These are phyloP conservation scores for Ectropis crepuscularia DNA, from an alignment of 2,888 invertebrate species.

Conservation along the genomic window DNA sequence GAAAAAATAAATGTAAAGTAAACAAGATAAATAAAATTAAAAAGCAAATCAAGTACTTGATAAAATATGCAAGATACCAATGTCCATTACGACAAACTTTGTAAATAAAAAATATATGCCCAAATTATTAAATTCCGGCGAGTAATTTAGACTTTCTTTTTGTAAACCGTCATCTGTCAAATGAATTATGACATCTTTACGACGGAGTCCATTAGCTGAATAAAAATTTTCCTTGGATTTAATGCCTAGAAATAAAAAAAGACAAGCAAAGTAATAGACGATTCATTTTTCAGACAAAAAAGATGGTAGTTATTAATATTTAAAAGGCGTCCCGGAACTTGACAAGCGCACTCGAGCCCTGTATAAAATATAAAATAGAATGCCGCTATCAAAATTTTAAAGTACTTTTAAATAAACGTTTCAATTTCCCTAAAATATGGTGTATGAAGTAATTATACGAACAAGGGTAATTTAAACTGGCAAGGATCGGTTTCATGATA, in stretches of 20 bases:
- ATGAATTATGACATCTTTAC: constrained; percentile 66
- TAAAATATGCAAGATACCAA: constrained; percentile 46
- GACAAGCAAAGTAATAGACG: constrained; percentile 36
- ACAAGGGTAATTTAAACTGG: not conserved
- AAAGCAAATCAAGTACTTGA: constrained; percentile 34
- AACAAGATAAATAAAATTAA: constrained; percentile 3
- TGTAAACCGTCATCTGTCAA: constrained; percentile 65
- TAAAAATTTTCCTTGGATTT: constrained; percentile 57
- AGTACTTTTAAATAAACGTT: constrained; percentile 8
- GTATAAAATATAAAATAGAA: constrained; percentile 1
- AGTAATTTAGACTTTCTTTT: constrained; percentile 60
- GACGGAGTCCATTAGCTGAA: constrained; percentile 63
- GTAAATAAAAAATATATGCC: constrained; percentile 57
- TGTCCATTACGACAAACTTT: constrained; percentile 44
- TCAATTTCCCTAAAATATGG: not conserved
- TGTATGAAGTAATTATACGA: not conserved
- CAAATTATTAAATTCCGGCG: constrained; percentile 58
- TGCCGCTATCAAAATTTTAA: constrained; percentile 1
- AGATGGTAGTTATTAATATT: constrained; percentile 13
- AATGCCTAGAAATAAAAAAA: constrained; percentile 44
- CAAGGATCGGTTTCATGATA: constrained; percentile 2
- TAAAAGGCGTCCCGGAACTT: constrained; percentile 9
- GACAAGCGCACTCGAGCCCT: not conserved
- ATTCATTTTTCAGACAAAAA: constrained; percentile 30
- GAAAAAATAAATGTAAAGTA: not conserved